Evolutionary conservation across 1,140 invertebrate genomes (phyloP), one percentile per base, ranked within the genome.

Genomic region (Eciton burchellii): DNA sequence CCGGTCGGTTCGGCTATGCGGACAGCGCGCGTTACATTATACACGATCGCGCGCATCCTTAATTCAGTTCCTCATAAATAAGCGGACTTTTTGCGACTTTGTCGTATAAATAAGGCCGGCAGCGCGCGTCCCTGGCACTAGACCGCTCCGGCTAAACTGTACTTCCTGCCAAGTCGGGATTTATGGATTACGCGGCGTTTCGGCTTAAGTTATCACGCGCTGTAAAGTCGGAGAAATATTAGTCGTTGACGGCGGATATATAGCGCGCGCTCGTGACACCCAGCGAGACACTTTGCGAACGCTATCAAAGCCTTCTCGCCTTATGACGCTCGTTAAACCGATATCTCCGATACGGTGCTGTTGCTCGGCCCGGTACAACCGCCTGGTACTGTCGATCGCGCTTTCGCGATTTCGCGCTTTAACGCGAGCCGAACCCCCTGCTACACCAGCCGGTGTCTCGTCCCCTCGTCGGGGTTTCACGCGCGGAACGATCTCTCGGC

Each of bases 201-300:
- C 71, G 73, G 71, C 62, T 81, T 66, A 74, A 83, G 71, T 83
- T 83, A 79, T 83, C 81, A 66, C 71, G 60, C 72, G 81, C 45
- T 63, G 59, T 73, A 74, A 83, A 79, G 72, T 83, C 60, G 35
- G 62, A 63, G 81, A 83, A 74, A 83, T 83, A 83, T 83, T 83
- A 83, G 73, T 79, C 73, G 73, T 77, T 79, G 73, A 66, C 52
- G 71, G 77, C 62, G 71, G 66, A 77, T 77, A 66, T 68, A 76
- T 82, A 70, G 65, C 16, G n/a, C 54, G 35, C 35, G 52, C 54
- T 29, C 56, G 35, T 60, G 19, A 77, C 52, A 71, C 35, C 82
- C 76, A 71, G 60, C 77, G 76, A 49, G 65, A 29, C 45, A 49
- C 73, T 83, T 83, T 4, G 35, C 35, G 56, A 57, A 24, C 49